Evolutionary conservation across 2,888 invertebrate species (phyloP).

Genomic region (Frankliniella fusca): DNA sequence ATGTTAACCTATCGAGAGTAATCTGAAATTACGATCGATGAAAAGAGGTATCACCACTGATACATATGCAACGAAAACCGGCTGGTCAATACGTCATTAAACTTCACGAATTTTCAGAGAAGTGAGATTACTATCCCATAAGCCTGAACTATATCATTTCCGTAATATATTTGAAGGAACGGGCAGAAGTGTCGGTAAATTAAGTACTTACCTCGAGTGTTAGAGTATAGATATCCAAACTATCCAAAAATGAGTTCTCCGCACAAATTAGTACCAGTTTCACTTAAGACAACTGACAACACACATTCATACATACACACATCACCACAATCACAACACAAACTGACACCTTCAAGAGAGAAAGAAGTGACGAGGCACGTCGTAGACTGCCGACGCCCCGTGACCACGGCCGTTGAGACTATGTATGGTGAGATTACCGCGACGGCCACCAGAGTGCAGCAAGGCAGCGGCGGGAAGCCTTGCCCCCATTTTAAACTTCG

Average conservation of each 20-base stretch:
- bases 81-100: too few species aligned
- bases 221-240: background rate
- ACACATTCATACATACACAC: conserved; percentile 3
- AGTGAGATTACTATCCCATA: too few species aligned
- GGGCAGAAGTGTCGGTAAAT: background rate
- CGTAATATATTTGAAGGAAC: background rate
- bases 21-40: too few species aligned
- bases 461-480: too few species aligned
- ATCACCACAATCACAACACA: conserved; percentile 24
- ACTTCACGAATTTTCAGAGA: too few species aligned
- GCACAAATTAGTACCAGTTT: background rate
- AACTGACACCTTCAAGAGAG: conserved; percentile 16
- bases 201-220: background rate
- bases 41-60: too few species aligned
- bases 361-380: background rate
- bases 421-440: background rate
- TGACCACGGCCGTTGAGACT: background rate
- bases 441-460: background rate
- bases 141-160: background rate
- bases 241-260: background rate
- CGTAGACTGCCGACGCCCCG: background rate
- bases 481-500: too few species aligned
- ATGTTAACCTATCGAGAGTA: too few species aligned
- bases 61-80: too few species aligned
- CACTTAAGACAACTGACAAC: conserved; percentile 9